Base-by-base conservation (phyloP, 2,113 vertebrate genomes). In the Bos indicus region DNA sequence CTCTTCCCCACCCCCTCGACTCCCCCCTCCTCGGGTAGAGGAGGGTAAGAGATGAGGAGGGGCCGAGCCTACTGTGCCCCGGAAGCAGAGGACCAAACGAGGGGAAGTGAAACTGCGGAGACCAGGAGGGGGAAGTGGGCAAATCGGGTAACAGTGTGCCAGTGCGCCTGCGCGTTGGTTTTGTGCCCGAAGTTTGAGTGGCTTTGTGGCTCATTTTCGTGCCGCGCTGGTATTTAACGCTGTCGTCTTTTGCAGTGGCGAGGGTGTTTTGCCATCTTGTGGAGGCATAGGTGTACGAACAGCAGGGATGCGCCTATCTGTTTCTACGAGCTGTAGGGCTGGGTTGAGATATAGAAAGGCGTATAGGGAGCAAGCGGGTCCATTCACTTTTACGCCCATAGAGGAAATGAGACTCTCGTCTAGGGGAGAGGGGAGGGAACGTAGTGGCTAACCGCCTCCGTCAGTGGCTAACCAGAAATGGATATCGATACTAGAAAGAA, bases 1-100 rank as follows among this genome's bases (percentile, higher is more conserved):
- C 98, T 97, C 97, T 95, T 96, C 98, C 97, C 98, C 98, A 96
- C 97, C 98, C 98, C 97, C 92, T 97, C 17, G 64, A 6, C 97
- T 97, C 92, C 96, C 97, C 96, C 97, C 97, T 85, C 93, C 97
- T 86, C 85, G 6, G 78, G 88, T 15, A 91, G 95, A 95, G 90
- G 97, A 96, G 97, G 95, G 94, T 83, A 33, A 78, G 89, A 54
- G 89, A 91, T n/a, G 78, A 90, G 52, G 77, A 81, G 96, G 96
- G 93, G 98, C 97, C 33, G 78, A 84, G 92, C 94, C 90, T 77
- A 30, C 21, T 6, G 7, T 90, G 80, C 96, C 95, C 98, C 97
- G 98, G 98, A 98, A 98, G 91, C 48, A 97, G 87, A 98, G 51
- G 88, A 1, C 17, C 62, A 11, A 17, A 28, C 6, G 9, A 91